These are phyloP conservation scores for Drosophila anomalata DNA, from an alignment of 2,888 invertebrate species.

Conservation along the genomic window DNA sequence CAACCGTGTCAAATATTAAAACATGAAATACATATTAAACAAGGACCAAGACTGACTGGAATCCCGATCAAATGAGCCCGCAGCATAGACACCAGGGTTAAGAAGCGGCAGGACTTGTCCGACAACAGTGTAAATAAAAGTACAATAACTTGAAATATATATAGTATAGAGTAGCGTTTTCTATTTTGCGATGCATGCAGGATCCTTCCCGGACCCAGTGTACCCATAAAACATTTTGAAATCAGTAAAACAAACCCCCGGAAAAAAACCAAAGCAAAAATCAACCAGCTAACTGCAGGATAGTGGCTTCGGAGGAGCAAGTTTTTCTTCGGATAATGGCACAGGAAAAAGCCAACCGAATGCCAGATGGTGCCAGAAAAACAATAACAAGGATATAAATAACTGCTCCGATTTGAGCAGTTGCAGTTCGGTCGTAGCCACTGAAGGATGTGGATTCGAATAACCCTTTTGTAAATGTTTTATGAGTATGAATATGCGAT, in stretches of 20 bases:
- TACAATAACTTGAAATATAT: constrained; percentile 69
- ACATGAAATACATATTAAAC: constrained; percentile 80
- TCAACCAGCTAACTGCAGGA: constrained; percentile 19
- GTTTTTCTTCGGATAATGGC: constrained; percentile 29
- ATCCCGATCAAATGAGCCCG: constrained; percentile 31
- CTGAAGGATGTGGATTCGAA: constrained; percentile 11
- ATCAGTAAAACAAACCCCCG: constrained; percentile 23
- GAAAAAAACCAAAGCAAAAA: constrained; percentile 5
- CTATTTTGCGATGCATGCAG: constrained; percentile 26
- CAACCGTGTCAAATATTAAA: constrained; percentile 80
- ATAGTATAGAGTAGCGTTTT: constrained; percentile 50
- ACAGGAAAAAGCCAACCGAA: constrained; percentile 23
- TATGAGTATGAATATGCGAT: constrained; percentile 13
- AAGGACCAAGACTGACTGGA: constrained; percentile 43
- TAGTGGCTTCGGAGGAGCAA: constrained; percentile 15
- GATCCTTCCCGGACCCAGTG: not conserved
- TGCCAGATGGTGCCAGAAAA: constrained; percentile 35
- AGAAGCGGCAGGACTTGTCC: not conserved
- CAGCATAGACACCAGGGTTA: constrained; percentile 14
- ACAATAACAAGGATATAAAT: constrained; percentile 39
- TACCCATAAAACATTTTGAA: constrained; percentile 33
- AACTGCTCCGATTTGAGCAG: constrained; percentile 25
- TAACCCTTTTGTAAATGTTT: constrained; percentile 15
- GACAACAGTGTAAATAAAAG: constrained; percentile 37
- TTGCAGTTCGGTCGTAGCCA: constrained; percentile 5